Conservation (phyloP, 2,113 vertebrate genomes). For the Pluvianellus socialis region DNA sequence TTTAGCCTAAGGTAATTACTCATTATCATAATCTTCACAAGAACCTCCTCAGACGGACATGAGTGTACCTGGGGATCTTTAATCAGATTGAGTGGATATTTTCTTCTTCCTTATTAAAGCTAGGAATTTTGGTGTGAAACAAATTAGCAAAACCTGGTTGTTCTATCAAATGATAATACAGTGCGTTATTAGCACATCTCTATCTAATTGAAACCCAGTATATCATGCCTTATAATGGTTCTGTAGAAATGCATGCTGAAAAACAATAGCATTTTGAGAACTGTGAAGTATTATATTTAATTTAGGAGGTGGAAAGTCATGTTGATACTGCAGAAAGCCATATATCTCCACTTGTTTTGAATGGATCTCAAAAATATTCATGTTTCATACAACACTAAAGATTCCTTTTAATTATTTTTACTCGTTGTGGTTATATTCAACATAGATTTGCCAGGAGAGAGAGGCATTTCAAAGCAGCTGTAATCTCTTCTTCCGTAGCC, state of each 20-base stretch:
- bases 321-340: neutral
- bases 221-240: neutral
- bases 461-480: neutral
- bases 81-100: conserved; percentile 61
- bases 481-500: neutral
- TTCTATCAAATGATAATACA: conserved; percentile 44
- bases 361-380: neutral
- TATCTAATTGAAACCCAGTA: neutral
- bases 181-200: conserved; percentile 15
- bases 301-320: neutral
- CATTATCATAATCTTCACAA: conserved; percentile 60
- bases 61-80: conserved; percentile 56
- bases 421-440: neutral
- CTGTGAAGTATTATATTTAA: neutral
- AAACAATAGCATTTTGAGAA: neutral
- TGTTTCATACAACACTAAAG: neutral
- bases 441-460: neutral
- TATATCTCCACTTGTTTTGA: neutral
- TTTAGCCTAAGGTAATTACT: conserved; percentile 65
- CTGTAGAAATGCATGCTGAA: neutral
- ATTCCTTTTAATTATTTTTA: neutral
- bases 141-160: conserved; percentile 58
- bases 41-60: conserved; percentile 54
- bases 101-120: conserved; percentile 66
- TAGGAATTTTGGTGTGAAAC: conserved; percentile 58